These are phyloP conservation scores for Manduca sexta DNA, from an alignment of 1,140 invertebrate species.

Conservation along the genomic window DNA sequence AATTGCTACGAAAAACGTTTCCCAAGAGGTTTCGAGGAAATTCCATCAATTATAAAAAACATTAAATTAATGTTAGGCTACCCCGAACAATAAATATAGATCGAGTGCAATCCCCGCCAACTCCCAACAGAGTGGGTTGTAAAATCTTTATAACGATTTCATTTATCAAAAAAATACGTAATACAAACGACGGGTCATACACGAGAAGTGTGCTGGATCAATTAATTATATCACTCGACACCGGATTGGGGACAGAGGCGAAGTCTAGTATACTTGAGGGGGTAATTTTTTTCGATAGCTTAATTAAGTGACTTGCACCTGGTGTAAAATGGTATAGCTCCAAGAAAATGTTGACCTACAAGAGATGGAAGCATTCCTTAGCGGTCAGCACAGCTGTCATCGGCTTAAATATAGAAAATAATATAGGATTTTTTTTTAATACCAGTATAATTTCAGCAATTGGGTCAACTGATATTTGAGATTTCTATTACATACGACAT, in stretches of 20 bases:
- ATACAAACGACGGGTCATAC: not conserved
- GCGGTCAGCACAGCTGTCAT: too few species aligned
- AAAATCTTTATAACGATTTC: conserved; percentile 6
- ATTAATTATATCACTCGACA: conserved; percentile 10
- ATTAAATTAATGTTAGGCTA: conserved; percentile 3
- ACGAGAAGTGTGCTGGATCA: not conserved
- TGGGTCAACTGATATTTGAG: too few species aligned
- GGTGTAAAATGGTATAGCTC: too few species aligned
- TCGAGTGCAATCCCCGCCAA: not conserved
- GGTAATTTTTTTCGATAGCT: not conserved
- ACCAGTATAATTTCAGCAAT: too few species aligned
- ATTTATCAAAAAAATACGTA: conserved; percentile 9
- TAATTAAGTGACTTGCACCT: not conserved
- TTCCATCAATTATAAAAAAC: too few species aligned
- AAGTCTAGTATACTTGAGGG: not conserved
- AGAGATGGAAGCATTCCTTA: too few species aligned
- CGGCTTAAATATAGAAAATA: too few species aligned
- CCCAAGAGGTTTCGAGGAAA: too few species aligned
- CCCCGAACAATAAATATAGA: not conserved
- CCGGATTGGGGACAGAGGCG: not conserved
- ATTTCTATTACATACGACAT: too few species aligned
- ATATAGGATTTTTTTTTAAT: too few species aligned
- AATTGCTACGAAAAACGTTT: too few species aligned
- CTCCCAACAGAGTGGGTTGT: not conserved
- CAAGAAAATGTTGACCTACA: too few species aligned